Evolutionary conservation across 2,797 vertebrate species (phyloP).

Genomic region (Graptemys geographica): DNA sequence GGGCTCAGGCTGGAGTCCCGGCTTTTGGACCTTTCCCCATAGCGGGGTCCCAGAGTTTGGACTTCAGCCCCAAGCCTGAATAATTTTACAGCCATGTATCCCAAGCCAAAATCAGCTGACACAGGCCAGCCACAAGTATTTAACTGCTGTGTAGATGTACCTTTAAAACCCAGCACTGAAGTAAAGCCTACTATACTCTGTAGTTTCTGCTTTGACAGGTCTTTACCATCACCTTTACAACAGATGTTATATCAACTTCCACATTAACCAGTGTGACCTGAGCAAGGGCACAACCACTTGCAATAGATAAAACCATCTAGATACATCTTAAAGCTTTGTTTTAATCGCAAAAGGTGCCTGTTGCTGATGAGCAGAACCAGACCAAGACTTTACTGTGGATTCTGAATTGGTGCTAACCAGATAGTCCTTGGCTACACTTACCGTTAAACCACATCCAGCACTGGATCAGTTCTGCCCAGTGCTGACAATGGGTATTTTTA

Average conservation of each 20-base stretch:
- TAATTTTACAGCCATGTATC: background rate
- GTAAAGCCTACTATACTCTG: fast-evolving
- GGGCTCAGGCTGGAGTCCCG: background rate
- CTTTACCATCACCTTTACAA: background rate
- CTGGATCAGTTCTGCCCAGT: background rate
- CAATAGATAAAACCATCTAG: background rate
- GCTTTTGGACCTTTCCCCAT: background rate
- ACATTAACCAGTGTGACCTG: background rate
- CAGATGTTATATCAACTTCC: background rate
- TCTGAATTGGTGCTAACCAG: background rate
- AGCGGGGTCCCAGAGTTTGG: background rate
- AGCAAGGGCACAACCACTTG: background rate
- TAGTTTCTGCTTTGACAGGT: background rate
- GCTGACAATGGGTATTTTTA: background rate
- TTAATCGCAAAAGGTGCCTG: background rate
- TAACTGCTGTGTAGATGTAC: background rate
- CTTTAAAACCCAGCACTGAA: background rate
- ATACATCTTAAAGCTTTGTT: background rate
- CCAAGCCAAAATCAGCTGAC: background rate
- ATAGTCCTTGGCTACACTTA: background rate
- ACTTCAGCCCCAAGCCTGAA: background rate
- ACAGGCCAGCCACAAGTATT: background rate
- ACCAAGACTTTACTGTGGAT: background rate
- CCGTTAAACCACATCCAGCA: background rate
- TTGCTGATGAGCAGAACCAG: background rate